Conservation (phyloP, 2,113 vertebrate genomes). For the Nycticryphes semicollaris region DNA sequence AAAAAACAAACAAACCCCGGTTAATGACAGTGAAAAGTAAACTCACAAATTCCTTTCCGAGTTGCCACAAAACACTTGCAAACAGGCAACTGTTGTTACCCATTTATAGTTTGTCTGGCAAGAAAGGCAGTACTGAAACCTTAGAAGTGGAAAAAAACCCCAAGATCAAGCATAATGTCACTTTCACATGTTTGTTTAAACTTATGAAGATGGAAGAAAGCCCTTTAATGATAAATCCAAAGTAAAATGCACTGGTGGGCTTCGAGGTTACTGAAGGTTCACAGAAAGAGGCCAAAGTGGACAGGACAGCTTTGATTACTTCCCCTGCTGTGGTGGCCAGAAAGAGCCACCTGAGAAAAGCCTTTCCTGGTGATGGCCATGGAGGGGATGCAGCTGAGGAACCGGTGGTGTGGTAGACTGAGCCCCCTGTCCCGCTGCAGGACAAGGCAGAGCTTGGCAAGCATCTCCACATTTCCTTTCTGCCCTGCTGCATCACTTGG, state of each 20-base stretch:
- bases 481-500: background rate
- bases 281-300: background rate
- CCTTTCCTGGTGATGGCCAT: background rate
- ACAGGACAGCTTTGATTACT: background rate
- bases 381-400: background rate
- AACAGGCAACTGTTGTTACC: background rate
- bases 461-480: fast-evolving
- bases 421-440: background rate
- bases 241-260: background rate
- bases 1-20: background rate
- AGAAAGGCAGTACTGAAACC: conserved; percentile 1
- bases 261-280: conserved; percentile 5
- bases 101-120: background rate
- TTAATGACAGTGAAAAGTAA: background rate
- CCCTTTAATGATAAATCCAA: conserved; percentile 57
- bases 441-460: background rate
- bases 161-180: conserved; percentile 3
- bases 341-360: conserved; percentile 1
- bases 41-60: background rate
- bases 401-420: background rate
- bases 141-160: background rate
- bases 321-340: background rate
- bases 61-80: background rate
- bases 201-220: conserved; percentile 36
- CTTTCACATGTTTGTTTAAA: conserved; percentile 54